A percentile compares a stretch with the other conserved stretches of the same genome.
Conservation (phyloP, 2,888 invertebrate genomes). For the Ophioninae sp. region DNA sequence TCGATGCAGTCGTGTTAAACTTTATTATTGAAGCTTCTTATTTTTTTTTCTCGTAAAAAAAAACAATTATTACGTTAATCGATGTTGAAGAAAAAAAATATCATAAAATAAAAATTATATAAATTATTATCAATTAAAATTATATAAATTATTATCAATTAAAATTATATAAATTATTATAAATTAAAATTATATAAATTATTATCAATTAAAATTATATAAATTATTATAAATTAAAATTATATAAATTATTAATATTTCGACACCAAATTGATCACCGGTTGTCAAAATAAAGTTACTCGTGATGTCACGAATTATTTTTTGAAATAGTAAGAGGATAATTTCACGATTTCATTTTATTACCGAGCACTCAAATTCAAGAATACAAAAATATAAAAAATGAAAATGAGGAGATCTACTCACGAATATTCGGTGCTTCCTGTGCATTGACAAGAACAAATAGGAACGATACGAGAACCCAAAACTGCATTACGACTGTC, state of each 20-base stretch:
- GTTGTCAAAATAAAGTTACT: neutral
- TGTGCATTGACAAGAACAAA: slow-evolving; percentile 32
- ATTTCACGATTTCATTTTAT: too few species aligned
- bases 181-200: too few species aligned
- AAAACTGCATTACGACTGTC: slow-evolving; percentile 52
- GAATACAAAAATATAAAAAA: neutral
- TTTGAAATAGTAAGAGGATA: neutral
- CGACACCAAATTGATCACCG: neutral
- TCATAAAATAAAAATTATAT: too few species aligned
- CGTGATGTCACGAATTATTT: neutral
- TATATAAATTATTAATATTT: too few species aligned
- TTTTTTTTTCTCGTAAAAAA: neutral
- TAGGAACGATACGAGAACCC: slow-evolving; percentile 33
- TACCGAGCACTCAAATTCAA: too few species aligned
- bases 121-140: too few species aligned
- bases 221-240: too few species aligned
- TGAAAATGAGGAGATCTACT: slow-evolving; percentile 16
- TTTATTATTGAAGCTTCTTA: neutral
- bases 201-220: too few species aligned
- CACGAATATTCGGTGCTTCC: slow-evolving; percentile 42
- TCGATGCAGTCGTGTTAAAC: neutral
- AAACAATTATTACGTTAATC: neutral
- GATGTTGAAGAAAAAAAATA: neutral
- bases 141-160: too few species aligned
- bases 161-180: too few species aligned